phyloP scores from a whole-genome alignment of 53 echinoderm and acorn worm species.

The Temnopleurus reevesii region DNA sequence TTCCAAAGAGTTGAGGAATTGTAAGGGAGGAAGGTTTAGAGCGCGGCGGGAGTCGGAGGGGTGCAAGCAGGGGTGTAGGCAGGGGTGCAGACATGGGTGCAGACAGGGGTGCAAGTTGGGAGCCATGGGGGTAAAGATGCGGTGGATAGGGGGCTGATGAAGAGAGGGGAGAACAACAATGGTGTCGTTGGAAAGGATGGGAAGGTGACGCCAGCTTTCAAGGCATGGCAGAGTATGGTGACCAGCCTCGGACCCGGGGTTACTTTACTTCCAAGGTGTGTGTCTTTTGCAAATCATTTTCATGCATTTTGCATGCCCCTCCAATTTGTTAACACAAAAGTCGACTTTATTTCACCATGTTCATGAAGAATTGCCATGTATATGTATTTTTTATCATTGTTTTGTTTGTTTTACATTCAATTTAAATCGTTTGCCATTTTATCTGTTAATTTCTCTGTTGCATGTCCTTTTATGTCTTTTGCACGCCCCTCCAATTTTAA shows the following conservation, averaged over 20 bases:
- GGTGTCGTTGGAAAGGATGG: not conserved
- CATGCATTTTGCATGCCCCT: no score
- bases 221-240: constrained; percentile 29
- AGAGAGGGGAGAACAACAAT: constrained; percentile 28
- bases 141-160: not conserved
- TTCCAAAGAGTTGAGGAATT: constrained; percentile 87
- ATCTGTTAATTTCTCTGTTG: no score
- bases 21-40: constrained; percentile 60
- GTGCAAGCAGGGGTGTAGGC: not conserved
- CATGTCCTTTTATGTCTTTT: no score
- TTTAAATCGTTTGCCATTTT: no score
- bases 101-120: not conserved
- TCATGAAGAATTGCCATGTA: no score
- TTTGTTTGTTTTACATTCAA: no score
- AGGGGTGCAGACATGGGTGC: not conserved
- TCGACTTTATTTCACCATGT: no score
- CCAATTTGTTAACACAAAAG: no score
- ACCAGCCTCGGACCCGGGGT: constrained; percentile 49
- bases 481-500: no score
- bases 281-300: no score
- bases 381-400: no score
- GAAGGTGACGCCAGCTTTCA: not conserved
- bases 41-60: no score
- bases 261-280: constrained; percentile 34
- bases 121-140: not conserved